Conservation (phyloP, 2,797 vertebrate genomes). For the Molossus alvarezi region DNA sequence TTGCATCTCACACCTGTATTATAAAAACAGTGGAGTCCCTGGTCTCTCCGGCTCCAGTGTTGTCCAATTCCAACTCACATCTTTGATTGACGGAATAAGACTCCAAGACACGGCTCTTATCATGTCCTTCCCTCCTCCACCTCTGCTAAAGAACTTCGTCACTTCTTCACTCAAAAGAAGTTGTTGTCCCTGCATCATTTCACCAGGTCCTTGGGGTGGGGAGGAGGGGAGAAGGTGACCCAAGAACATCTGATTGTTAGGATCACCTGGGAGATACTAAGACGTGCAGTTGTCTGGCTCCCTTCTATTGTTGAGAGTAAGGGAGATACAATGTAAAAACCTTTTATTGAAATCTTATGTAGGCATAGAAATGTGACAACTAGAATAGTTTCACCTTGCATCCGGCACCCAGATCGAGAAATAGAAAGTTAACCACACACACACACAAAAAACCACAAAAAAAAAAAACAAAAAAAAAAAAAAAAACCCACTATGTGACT, state of each 20-base stretch:
- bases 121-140: neutral
- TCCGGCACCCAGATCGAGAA: neutral
- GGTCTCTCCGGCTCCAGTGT: neutral
- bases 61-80: neutral
- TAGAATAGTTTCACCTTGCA: neutral
- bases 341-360: neutral
- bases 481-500: no score
- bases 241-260: neutral
- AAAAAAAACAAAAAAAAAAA: no score
- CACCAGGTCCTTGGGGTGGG: neutral
- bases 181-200: neutral
- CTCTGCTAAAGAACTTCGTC: neutral
- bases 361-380: neutral
- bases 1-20: constrained; percentile 66
- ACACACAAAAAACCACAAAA: no score
- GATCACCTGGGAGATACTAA: neutral
- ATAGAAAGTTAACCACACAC: neutral
- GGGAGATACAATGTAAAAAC: neutral
- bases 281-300: neutral
- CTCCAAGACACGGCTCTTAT: neutral
- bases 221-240: neutral
- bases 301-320: neutral
- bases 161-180: neutral
- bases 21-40: constrained; percentile 12
- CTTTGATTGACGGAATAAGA: neutral